These are phyloP conservation scores for Spinibarbus caldwelli DNA, from an alignment of 2,797 vertebrate genomes.

Conservation along the genomic window DNA sequence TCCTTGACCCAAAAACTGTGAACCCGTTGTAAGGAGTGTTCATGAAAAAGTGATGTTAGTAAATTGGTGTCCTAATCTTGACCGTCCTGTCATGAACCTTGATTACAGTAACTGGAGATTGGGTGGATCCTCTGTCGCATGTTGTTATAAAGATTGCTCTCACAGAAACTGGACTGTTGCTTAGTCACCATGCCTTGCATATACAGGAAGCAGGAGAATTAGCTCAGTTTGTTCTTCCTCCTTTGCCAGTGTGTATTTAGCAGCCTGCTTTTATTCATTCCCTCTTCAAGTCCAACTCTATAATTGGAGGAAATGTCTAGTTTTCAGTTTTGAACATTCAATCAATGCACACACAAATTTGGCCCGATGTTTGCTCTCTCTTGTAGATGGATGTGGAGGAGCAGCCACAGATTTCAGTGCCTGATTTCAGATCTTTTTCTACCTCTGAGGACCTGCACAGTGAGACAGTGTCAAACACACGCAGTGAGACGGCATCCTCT, in stretches of 20 bases:
- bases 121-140: background rate
- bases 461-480: slow-evolving; percentile 47
- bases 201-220: background rate
- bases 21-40: background rate
- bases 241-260: background rate
- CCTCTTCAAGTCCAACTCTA: background rate
- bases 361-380: background rate
- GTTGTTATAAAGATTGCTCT: background rate
- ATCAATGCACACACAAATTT: background rate
- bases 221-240: background rate
- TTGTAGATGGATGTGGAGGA: slow-evolving; percentile 49
- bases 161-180: background rate
- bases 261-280: too few species aligned
- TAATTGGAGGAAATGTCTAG: background rate
- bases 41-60: background rate
- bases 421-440: slow-evolving; percentile 56
- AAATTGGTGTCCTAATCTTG: background rate
- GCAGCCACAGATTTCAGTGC: slow-evolving; percentile 41
- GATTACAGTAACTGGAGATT: background rate
- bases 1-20: background rate
- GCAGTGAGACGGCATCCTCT: slow-evolving; percentile 82
- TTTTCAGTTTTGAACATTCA: background rate
- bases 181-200: background rate
- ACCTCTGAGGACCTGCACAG: slow-evolving; percentile 69
- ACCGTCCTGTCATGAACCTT: background rate